phyloP scores from a whole-genome alignment of 2,113 vertebrate species.

The Crypturellus undulatus region DNA sequence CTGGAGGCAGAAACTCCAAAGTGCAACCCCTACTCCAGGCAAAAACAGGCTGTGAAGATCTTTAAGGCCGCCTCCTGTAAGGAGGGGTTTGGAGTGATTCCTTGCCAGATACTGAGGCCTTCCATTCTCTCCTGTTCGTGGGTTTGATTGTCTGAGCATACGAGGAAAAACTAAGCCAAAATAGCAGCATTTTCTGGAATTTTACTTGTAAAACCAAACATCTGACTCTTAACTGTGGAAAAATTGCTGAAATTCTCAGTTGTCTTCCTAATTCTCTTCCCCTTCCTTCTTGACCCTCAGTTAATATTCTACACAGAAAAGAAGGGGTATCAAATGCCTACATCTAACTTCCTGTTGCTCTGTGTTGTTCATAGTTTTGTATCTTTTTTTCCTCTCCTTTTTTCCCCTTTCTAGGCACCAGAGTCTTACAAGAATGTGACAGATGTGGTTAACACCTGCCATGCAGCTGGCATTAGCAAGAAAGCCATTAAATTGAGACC shows the following conservation, averaged over 20 bases:
- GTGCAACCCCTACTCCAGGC: background rate
- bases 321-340: background rate
- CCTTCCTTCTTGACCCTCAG: background rate
- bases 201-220: background rate
- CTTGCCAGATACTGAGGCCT: background rate
- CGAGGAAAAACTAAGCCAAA: background rate
- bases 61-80: background rate
- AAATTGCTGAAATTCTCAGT: background rate
- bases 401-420: conserved; percentile 83
- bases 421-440: conserved; percentile 98
- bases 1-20: background rate
- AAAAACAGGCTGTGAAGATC: background rate
- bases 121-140: background rate
- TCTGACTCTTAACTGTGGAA: background rate
- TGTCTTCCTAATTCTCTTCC: background rate
- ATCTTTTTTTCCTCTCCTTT: background rate
- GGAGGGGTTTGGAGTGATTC: background rate
- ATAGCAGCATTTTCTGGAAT: background rate
- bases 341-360: background rate
- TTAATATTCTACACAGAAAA: background rate
- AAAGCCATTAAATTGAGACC: conserved; percentile 97
- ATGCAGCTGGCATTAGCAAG: conserved; percentile 95
- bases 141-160: background rate
- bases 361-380: background rate
- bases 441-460: conserved; percentile 96